phyloP scores from a whole-genome alignment of 2,113 vertebrate species.

The Talpa occidentalis region DNA sequence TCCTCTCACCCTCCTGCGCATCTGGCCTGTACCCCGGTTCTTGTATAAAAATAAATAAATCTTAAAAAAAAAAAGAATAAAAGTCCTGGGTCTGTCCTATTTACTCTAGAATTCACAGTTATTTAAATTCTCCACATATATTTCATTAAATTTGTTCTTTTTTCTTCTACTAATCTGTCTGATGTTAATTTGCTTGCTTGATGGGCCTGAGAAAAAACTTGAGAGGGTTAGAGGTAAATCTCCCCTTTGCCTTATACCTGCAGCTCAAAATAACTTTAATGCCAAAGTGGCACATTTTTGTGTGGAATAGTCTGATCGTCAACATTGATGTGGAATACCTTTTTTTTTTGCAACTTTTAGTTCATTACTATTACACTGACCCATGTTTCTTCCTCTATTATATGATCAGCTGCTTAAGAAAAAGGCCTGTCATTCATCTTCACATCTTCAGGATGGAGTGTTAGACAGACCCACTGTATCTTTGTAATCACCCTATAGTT shows the following conservation, averaged over 20 bases:
- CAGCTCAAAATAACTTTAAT: background rate
- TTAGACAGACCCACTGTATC: background rate
- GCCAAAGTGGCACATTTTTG: background rate
- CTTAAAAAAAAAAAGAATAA: too few species aligned
- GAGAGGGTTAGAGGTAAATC: background rate
- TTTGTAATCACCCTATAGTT: background rate
- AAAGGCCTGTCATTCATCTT: background rate
- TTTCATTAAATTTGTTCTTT: background rate
- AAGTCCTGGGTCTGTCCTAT: too few species aligned
- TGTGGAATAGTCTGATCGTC: background rate
- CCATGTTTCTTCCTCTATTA: constrained; percentile 2
- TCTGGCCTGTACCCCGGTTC: too few species aligned
- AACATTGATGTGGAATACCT: background rate
- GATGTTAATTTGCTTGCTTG: background rate
- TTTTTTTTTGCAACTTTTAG: background rate
- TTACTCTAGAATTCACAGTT: background rate
- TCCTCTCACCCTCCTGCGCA: too few species aligned
- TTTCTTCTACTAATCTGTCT: background rate
- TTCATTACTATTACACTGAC: background rate
- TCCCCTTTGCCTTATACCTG: background rate
- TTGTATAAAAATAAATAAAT: too few species aligned
- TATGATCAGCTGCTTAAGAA: background rate
- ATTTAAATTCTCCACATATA: background rate
- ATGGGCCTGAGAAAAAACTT: background rate
- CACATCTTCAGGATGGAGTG: background rate